phyloP scores from a whole-genome alignment of 2,888 invertebrate species.

The Patella depressa region DNA sequence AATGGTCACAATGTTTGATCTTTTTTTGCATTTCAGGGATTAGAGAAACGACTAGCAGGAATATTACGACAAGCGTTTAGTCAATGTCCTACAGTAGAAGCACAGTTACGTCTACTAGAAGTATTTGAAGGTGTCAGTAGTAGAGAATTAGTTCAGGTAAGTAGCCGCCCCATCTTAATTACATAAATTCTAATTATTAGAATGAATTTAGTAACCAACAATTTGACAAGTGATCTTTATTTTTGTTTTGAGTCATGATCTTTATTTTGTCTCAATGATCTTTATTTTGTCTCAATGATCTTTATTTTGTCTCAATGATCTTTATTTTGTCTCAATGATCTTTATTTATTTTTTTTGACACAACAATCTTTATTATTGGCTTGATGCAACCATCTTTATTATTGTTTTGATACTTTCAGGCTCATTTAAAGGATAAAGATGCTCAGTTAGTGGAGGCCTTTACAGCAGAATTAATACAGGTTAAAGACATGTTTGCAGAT shows the following conservation, averaged over 20 bases:
- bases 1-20: background rate
- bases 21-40: constrained; percentile 49
- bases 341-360: background rate
- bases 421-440: constrained; percentile 65
- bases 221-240: too few species aligned
- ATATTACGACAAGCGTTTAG: constrained; percentile 66
- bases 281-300: too few species aligned
- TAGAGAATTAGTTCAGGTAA: constrained; percentile 69
- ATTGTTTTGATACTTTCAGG: constrained; percentile 37
- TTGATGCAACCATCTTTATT: background rate
- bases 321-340: background rate
- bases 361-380: background rate
- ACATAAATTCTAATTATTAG: too few species aligned
- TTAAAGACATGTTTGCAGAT: constrained; percentile 62
- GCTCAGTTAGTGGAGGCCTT: constrained; percentile 58
- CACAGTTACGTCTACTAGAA: constrained; percentile 69
- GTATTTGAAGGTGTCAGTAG: constrained; percentile 71
- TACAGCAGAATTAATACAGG: constrained; percentile 63
- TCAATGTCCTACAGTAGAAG: constrained; percentile 68
- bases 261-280: too few species aligned
- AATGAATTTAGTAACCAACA: too few species aligned
- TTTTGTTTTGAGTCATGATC: too few species aligned
- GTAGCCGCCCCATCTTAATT: background rate
- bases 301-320: too few species aligned
- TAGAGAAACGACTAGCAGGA: constrained; percentile 66